phyloP scores from a whole-genome alignment of 2,888 invertebrate species.

The Stenodema calcarata region DNA sequence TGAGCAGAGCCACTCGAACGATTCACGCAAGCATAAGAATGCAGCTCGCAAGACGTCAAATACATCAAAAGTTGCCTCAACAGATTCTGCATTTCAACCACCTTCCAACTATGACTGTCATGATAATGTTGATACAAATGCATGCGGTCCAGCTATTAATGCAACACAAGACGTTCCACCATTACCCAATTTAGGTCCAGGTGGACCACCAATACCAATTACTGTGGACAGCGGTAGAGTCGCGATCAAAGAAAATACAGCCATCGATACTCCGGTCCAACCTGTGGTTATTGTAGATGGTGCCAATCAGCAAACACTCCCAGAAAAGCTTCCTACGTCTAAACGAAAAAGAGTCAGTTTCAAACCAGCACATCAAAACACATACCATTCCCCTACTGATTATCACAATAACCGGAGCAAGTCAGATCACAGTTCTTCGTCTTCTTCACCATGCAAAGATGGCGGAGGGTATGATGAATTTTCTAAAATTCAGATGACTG shows the following conservation, averaged over 20 bases:
- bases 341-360: background rate
- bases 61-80: too few species aligned
- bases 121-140: too few species aligned
- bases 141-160: too few species aligned
- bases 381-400: constrained; percentile 6
- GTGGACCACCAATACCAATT: too few species aligned
- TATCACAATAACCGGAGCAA: background rate
- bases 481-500: background rate
- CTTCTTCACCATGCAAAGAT: background rate
- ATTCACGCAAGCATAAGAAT: too few species aligned
- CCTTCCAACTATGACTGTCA: too few species aligned
- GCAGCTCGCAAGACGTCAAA: too few species aligned
- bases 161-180: too few species aligned
- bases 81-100: too few species aligned
- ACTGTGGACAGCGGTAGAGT: too few species aligned
- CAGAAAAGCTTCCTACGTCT: background rate
- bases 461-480: background rate
- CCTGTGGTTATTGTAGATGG: background rate
- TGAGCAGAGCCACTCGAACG: too few species aligned
- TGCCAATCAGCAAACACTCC: background rate
- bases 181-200: too few species aligned
- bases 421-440: background rate
- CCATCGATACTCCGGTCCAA: background rate
- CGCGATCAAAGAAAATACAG: background rate
- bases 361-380: background rate